Percentiles rank a stretch among this genome's conserved stretches.
phyloP scores from a whole-genome alignment of 2,113 vertebrate genomes.

The Aphyosemion australe region DNA sequence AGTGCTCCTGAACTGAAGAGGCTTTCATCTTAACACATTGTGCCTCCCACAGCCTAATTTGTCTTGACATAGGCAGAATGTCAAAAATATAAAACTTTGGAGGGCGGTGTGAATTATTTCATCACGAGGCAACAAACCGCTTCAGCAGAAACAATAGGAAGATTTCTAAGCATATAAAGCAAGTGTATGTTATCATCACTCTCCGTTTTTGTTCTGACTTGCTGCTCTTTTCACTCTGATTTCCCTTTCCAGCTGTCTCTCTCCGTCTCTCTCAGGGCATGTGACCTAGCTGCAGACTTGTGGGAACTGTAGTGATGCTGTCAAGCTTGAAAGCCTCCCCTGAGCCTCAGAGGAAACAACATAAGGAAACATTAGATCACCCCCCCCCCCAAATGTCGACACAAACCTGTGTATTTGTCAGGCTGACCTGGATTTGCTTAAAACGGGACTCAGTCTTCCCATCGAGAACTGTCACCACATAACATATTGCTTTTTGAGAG shows the following conservation, averaged over 20 bases:
- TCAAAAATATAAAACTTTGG: constrained; percentile 15
- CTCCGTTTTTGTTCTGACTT: constrained; percentile 33
- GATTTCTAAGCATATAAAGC: constrained; percentile 6
- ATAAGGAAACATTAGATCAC: constrained; percentile 69
- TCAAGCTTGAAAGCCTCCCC: constrained; percentile 66
- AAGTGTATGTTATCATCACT: constrained; percentile 15
- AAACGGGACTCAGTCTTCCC: constrained; percentile 59
- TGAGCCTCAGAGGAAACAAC: constrained; percentile 65
- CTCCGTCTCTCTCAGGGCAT: constrained; percentile 47
- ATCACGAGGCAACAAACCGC: constrained; percentile 17
- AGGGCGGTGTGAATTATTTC: constrained; percentile 1
- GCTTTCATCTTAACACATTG: constrained; percentile 13
- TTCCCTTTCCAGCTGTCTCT: constrained; percentile 41
- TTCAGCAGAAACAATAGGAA: not conserved
- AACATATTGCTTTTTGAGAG: constrained; percentile 60
- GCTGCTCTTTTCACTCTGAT: constrained; percentile 21
- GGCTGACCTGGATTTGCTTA: constrained; percentile 76
- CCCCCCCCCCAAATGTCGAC: constrained; percentile 66
- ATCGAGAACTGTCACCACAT: constrained; percentile 55
- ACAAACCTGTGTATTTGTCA: constrained; percentile 75
- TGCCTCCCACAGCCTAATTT: constrained; percentile 20
- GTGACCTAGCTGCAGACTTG: constrained; percentile 71
- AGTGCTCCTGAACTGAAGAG: constrained; percentile 4
- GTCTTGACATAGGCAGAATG: constrained; percentile 1
- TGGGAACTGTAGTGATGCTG: constrained; percentile 74